phyloP scores from a whole-genome alignment of 2,113 vertebrate species.

The Dissostichus mawsoni region DNA sequence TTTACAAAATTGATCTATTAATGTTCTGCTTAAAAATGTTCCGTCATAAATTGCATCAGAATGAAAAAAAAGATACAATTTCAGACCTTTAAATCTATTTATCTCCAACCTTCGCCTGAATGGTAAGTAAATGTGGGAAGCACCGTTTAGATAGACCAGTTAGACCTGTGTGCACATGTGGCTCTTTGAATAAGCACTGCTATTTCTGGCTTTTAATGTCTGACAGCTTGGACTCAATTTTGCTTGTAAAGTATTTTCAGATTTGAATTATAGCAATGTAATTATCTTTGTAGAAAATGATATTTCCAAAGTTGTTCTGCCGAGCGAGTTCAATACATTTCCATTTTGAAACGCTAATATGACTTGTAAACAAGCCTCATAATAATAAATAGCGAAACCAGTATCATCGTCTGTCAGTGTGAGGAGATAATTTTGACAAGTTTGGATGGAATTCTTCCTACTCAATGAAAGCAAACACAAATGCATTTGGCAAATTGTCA shows the following conservation, averaged over 20 bases:
- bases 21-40: too few relatives aligned
- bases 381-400: conserved; percentile 10
- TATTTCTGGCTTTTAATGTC: too few relatives aligned
- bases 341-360: conserved; percentile 3
- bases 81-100: too few relatives aligned
- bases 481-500: not conserved
- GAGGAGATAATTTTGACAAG: conserved; percentile 2
- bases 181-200: not conserved
- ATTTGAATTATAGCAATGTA: not conserved
- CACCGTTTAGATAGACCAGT: not conserved
- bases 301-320: not conserved
- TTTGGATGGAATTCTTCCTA: conserved; percentile 26
- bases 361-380: not conserved
- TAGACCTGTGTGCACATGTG: not conserved
- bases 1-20: too few relatives aligned
- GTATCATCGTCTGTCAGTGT: not conserved
- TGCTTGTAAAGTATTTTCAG: not conserved
- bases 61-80: too few relatives aligned
- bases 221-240: not conserved
- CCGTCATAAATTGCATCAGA: too few relatives aligned
- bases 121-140: not conserved
- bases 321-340: not conserved
- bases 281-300: not conserved
- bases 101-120: not conserved
- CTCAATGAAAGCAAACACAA: not conserved